Conservation (phyloP, 2,797 vertebrate genomes). For the Falco cherrug region DNA sequence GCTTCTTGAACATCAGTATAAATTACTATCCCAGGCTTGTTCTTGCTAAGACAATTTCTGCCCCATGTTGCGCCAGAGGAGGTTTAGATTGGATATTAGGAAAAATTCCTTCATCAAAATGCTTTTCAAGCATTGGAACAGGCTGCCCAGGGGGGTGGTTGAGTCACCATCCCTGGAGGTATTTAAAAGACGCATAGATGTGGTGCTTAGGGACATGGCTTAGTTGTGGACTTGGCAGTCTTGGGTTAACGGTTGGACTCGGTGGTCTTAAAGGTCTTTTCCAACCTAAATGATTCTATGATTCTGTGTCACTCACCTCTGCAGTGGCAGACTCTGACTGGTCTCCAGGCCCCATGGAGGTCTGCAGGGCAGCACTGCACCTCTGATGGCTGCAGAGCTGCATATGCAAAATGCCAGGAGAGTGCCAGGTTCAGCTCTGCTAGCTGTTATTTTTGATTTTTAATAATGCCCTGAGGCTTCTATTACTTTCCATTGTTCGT, state of each 20-base stretch:
- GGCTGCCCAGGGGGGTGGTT: no score
- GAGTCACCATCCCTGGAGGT: no score
- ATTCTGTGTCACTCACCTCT: not conserved
- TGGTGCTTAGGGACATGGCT: no score
- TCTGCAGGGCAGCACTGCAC: not conserved
- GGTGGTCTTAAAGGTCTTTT: no score
- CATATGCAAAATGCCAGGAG: not conserved
- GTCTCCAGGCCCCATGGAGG: not conserved
- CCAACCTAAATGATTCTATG: no score
- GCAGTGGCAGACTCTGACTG: rapidly evolving
- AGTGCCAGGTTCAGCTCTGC: not conserved
- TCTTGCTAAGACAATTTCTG: not conserved
- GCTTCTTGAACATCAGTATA: not conserved
- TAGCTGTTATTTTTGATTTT: slow-evolving; percentile 23
- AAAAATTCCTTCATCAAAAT: no score
- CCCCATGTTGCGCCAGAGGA: not conserved
- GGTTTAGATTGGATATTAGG: no score
- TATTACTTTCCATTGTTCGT: slow-evolving; percentile 28
- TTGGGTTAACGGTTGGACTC: no score
- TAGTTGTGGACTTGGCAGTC: no score
- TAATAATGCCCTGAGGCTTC: slow-evolving; percentile 12
- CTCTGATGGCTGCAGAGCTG: not conserved
- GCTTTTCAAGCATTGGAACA: no score
- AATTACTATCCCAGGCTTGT: not conserved
- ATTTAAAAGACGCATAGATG: no score